These are phyloP conservation scores for Tiphia femorata DNA, from an alignment of 2,888 invertebrate genomes.

Conservation along the genomic window DNA sequence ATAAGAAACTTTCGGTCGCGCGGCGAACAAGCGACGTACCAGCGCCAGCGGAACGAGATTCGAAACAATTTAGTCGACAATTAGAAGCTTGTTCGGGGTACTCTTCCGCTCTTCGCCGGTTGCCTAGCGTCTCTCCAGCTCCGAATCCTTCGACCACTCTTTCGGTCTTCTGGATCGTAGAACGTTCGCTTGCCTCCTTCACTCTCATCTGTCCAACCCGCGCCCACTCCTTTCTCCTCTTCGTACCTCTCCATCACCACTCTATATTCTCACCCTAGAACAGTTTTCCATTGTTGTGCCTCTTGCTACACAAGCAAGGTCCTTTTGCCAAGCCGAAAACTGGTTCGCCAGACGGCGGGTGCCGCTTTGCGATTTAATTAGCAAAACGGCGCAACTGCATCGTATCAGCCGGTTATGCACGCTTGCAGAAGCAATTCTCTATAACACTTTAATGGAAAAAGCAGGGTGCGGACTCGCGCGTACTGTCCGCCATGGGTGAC, in stretches of 20 bases:
- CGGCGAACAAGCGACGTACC: neutral
- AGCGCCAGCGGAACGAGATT: conserved; percentile 6
- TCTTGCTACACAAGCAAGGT: neutral
- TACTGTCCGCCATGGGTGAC: neutral
- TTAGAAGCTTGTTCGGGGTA: conserved; percentile 21
- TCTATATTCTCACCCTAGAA: neutral
- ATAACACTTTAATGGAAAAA: too few relatives aligned
- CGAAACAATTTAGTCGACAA: conserved; percentile 29
- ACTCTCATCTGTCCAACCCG: neutral
- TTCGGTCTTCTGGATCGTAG: neutral
- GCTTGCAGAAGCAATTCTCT: neutral
- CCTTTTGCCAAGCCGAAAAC: neutral
- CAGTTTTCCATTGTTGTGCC: neutral
- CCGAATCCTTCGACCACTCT: neutral
- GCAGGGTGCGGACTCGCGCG: too few relatives aligned
- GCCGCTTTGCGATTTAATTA: conserved; percentile 13
- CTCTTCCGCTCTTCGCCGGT: neutral
- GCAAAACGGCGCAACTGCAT: conserved; percentile 2
- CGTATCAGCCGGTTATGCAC: neutral
- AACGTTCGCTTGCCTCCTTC: neutral
- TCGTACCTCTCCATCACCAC: neutral
- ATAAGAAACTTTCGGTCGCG: neutral
- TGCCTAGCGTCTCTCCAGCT: neutral
- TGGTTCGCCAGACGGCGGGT: neutral
- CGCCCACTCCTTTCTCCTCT: neutral